Evolutionary conservation across 2,888 invertebrate genomes (phyloP).

Genomic region (Metacarcinus magister): DNA sequence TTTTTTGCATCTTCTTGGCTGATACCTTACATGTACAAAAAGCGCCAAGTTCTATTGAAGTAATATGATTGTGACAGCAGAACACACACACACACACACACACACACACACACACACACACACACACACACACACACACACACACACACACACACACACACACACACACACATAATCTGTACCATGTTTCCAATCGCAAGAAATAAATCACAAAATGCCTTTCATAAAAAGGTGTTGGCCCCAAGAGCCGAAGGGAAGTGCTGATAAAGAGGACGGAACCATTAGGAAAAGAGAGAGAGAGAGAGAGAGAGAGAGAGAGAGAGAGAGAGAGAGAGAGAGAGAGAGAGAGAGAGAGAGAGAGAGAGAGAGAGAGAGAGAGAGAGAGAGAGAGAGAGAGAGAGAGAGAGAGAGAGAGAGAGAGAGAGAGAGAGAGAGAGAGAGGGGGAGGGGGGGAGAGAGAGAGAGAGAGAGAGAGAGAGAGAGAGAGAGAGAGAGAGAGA

Average conservation of each 20-base stretch:
- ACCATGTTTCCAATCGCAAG: neutral
- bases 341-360: neutral
- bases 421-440: neutral
- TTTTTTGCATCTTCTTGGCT: neutral
- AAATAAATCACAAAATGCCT: neutral
- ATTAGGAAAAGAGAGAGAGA: slow-evolving; percentile 10
- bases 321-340: slow-evolving; percentile 61
- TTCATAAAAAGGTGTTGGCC: neutral
- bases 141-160: neutral
- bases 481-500: neutral
- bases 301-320: slow-evolving; percentile 34
- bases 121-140: slow-evolving; percentile 56
- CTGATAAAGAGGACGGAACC: slow-evolving; percentile 18
- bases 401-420: neutral
- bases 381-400: neutral
- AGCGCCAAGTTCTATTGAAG: neutral
- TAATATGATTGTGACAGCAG: neutral
- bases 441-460: neutral
- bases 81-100: slow-evolving; percentile 29
- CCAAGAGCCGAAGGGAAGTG: neutral
- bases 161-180: neutral
- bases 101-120: slow-evolving; percentile 40
- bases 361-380: neutral
- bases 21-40: neutral
- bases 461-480: neutral